Conservation (phyloP, 37 sponge, comb jelly and placozoan species). For the Aphrocallistes beatrix region DNA sequence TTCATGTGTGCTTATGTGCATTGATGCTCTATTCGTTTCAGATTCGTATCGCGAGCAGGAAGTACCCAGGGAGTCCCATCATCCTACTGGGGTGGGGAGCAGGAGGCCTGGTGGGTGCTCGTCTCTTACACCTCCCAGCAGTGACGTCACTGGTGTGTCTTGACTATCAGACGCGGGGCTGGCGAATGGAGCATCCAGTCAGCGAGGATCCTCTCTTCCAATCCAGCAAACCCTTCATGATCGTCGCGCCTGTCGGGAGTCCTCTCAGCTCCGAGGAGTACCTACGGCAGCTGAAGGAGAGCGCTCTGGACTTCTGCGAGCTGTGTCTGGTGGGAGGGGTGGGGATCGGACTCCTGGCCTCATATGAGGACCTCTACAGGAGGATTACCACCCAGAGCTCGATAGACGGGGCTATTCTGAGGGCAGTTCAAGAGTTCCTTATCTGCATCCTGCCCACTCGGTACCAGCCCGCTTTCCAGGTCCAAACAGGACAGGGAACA, state of each 20-base stretch:
- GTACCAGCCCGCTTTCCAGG: neutral
- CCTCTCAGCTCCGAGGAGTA: neutral
- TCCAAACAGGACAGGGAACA: neutral
- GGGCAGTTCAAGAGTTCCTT: neutral
- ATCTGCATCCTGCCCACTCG: neutral
- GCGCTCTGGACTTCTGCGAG: neutral
- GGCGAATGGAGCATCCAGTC: neutral
- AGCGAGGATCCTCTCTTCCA: neutral
- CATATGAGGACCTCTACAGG: neutral
- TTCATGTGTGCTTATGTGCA: neutral
- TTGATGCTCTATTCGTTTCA: neutral
- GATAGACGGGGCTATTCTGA: neutral
- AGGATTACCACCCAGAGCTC: constrained; percentile 1
- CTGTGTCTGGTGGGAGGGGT: constrained; percentile 15
- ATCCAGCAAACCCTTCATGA: neutral
- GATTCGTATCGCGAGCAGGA: neutral
- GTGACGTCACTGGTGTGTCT: constrained; percentile 8
- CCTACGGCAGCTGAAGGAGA: neutral
- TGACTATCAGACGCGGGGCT: neutral
- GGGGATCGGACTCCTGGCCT: neutral
- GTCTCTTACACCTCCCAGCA: neutral
- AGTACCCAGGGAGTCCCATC: neutral
- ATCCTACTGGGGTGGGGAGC: neutral
- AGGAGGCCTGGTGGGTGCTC: neutral
- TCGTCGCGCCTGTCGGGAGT: neutral